Percentiles rank a stretch among this genome's conserved stretches.
Conservation (phyloP, 2,888 invertebrate genomes). For the Polia nebulosa region DNA sequence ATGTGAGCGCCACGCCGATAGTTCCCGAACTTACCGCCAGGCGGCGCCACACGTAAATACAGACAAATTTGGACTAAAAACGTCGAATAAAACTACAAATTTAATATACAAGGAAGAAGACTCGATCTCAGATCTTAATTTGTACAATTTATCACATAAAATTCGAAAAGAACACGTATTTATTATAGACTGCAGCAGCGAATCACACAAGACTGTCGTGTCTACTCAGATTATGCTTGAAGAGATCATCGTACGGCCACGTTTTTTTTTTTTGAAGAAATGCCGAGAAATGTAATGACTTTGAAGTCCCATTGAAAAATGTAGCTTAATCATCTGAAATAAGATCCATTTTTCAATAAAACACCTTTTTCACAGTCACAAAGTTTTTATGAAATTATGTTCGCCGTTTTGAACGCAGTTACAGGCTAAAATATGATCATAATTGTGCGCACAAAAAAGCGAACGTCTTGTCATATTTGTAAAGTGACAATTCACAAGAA, state of each 20-base stretch:
- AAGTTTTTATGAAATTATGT: constrained; percentile 17
- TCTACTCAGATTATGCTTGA: constrained; percentile 70
- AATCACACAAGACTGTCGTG: constrained; percentile 63
- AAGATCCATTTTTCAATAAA: constrained; percentile 38
- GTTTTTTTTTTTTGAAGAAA: constrained; percentile 27
- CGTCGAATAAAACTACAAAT: constrained; percentile 83
- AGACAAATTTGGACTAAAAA: constrained; percentile 79
- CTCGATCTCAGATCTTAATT: constrained; percentile 86
- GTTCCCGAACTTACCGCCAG: constrained; percentile 37
- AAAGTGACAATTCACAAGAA: constrained; percentile 30
- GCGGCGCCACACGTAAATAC: constrained; percentile 68
- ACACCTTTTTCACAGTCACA: constrained; percentile 10
- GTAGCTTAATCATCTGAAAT: background rate
- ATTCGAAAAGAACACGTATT: constrained; percentile 82
- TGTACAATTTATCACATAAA: constrained; percentile 89
- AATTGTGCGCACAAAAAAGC: constrained; percentile 49
- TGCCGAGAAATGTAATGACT: constrained; percentile 39
- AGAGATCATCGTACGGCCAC: constrained; percentile 68
- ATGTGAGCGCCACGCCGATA: constrained; percentile 52
- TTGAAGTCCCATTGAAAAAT: constrained; percentile 30
- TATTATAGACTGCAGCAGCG: constrained; percentile 71
- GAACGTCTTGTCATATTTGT: constrained; percentile 35
- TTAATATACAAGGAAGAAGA: constrained; percentile 82
- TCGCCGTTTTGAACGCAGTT: constrained; percentile 35
- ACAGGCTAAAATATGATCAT: constrained; percentile 24